These are phyloP conservation scores for Prionailurus bengalensis DNA, from an alignment of 2,113 vertebrate genomes.

Conservation along the genomic window DNA sequence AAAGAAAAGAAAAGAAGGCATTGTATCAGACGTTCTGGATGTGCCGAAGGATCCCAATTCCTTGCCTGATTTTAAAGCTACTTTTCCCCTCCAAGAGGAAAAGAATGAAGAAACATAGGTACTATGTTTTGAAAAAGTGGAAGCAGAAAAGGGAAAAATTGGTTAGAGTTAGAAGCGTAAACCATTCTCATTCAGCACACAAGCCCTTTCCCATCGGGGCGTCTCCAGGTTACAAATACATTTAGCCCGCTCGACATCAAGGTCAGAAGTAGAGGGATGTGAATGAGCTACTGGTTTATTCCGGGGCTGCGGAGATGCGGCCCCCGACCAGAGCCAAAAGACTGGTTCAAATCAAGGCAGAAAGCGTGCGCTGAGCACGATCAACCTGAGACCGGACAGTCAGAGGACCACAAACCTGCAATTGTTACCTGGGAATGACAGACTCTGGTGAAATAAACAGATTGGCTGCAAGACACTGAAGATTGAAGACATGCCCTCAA, in stretches of 20 bases:
- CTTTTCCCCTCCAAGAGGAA: constrained; percentile 83
- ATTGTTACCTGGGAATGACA: background rate
- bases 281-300: background rate
- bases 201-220: constrained; percentile 46
- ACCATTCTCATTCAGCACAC: constrained; percentile 79
- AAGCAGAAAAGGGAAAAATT: constrained; percentile 68
- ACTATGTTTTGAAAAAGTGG: constrained; percentile 74
- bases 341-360: background rate
- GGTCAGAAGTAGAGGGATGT: constrained; percentile 48
- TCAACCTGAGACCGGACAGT: background rate
- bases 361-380: background rate
- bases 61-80: constrained; percentile 84
- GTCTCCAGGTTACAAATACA: constrained; percentile 74
- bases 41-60: constrained; percentile 77
- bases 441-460: background rate
- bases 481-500: background rate
- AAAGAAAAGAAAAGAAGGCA: constrained; percentile 87
- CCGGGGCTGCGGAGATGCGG: background rate
- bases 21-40: constrained; percentile 86
- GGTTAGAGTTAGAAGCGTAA: constrained; percentile 81
- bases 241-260: constrained; percentile 49
- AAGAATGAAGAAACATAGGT: constrained; percentile 79
- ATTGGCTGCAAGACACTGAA: background rate
- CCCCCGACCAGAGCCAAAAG: background rate
- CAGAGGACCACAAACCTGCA: background rate